A percentile compares a stretch with the other conserved stretches of the same genome.
Conservation (phyloP, 2,888 invertebrate genomes). For the Embidobia sp. region DNA sequence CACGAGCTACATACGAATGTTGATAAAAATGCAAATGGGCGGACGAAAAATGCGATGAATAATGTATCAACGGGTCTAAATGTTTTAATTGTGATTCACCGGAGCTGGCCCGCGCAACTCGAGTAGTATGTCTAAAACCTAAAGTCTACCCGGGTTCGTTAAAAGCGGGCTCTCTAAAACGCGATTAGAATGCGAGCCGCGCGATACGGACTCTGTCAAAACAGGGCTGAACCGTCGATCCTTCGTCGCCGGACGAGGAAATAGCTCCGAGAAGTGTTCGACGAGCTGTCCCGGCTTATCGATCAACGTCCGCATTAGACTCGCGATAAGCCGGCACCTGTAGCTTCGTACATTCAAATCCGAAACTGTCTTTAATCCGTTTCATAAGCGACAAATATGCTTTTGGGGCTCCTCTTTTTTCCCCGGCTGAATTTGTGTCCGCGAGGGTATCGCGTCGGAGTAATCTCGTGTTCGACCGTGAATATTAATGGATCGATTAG, state of each 20-base stretch:
- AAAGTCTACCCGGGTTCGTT: constrained; percentile 39
- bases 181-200: constrained; percentile 58
- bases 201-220: constrained; percentile 47
- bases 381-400: constrained; percentile 34
- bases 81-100: constrained; percentile 60
- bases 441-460: neutral
- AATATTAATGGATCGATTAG: constrained; percentile 7
- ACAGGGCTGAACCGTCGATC: constrained; percentile 41
- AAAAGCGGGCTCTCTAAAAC: constrained; percentile 26
- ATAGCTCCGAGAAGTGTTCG: constrained; percentile 36
- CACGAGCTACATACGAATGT: constrained; percentile 41
- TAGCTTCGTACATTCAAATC: constrained; percentile 52
- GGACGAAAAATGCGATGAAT: constrained; percentile 46
- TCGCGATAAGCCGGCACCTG: constrained; percentile 61
- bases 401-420: neutral
- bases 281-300: constrained; percentile 48
- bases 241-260: constrained; percentile 40
- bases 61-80: constrained; percentile 51
- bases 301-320: constrained; percentile 57
- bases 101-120: constrained; percentile 7
- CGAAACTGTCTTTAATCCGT: constrained; percentile 44
- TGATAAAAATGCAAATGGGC: constrained; percentile 49
- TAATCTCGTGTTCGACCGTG: neutral
- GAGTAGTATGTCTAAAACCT: constrained; percentile 46
- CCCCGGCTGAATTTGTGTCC: neutral